Base-by-base conservation (phyloP, 2,888 invertebrate species). In the Boloria euphrosyne region DNA sequence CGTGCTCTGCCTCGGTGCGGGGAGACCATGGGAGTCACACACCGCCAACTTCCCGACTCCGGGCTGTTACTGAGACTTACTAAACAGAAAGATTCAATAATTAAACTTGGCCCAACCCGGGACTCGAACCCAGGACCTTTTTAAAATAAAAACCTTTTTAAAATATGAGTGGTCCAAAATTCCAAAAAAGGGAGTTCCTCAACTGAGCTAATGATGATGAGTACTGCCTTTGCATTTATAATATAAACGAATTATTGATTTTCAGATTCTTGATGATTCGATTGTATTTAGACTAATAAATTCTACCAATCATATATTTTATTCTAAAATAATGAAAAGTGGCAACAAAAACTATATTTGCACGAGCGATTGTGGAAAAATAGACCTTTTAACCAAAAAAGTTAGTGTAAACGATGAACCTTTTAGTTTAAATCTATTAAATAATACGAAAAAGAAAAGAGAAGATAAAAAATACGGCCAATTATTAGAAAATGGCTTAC, bases 281-380 rank as follows among this genome's bases (percentile, higher is more conserved):
- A 76, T 88, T 3, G 50, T 79, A 50, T 89, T 87, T 62, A 75
- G 77, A 70, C 78, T 89, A 62, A 74, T 85, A 14, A 85, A 87
- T 64, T 70, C 78, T 0, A 76, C 77, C 5, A 81, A 84, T 53
- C 70, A 80, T 16, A 77, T 89, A 0, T 78, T 86, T 17, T 88
- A 84, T 54, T 88, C 89, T n/a, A 78, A 80, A 77, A 73, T 89
- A 4, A 88, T 89, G 89, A 82, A 78, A 75, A 69, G 65, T 2
- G 77, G 73, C 13, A 75, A 75, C 0, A 77, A 65, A 2, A 86
- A 81, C 50, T 89, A 81, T 54, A 76, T 78, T 0, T 89, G 87
- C 47, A 53, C 77, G 0, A 72, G 77, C 0, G 71, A 83, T n/a
- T 87, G 88, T 57, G 88, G 87, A 0, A 63, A 49, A 5, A 73